These are phyloP conservation scores for Gasterosteus nipponicus DNA, from an alignment of 2,113 vertebrate genomes.

Conservation along the genomic window DNA sequence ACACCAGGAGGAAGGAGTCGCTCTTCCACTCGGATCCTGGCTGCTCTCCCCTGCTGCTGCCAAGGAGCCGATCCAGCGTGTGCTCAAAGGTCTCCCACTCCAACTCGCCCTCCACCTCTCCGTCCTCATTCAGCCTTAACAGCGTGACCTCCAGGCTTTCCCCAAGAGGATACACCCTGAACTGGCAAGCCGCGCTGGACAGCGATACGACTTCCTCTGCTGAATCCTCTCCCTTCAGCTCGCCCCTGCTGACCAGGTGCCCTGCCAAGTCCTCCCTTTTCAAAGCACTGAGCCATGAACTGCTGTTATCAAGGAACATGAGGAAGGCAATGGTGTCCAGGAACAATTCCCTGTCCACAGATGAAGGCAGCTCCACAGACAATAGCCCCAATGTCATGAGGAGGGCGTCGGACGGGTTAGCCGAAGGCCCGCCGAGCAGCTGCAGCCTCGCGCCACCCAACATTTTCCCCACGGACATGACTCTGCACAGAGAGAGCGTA, in stretches of 20 bases:
- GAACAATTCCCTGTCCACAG: slow-evolving; percentile 89
- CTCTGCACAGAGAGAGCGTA: slow-evolving; percentile 76
- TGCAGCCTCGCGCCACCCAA: slow-evolving; percentile 76
- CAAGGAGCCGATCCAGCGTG: slow-evolving; percentile 81
- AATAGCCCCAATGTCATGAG: slow-evolving; percentile 87
- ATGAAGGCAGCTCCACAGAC: slow-evolving; percentile 91
- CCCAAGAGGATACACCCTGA: slow-evolving; percentile 68
- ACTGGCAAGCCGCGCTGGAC: slow-evolving; percentile 81
- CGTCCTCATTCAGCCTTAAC: slow-evolving; percentile 80
- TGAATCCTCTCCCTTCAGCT: slow-evolving; percentile 87
- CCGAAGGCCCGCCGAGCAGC: slow-evolving; percentile 68
- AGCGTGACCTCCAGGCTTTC: slow-evolving; percentile 72
- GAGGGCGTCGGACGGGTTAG: slow-evolving; percentile 82
- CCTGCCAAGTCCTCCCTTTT: slow-evolving; percentile 78
- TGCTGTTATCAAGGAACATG: slow-evolving; percentile 79
- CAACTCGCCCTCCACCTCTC: slow-evolving; percentile 67
- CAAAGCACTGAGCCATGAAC: slow-evolving; percentile 85
- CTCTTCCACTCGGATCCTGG: slow-evolving; percentile 86
- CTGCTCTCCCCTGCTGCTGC: slow-evolving; percentile 73
- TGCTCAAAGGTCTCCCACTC: slow-evolving; percentile 64
- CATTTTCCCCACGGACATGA: slow-evolving; percentile 78
- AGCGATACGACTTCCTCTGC: slow-evolving; percentile 87
- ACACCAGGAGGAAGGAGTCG: slow-evolving; percentile 91
- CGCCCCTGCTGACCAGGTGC: slow-evolving; percentile 81
- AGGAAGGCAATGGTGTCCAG: slow-evolving; percentile 79